Evolutionary conservation across 2,888 invertebrate species (phyloP), one percentile per base, ranked within the genome.

Genomic region (Deilephila elpenor): DNA sequence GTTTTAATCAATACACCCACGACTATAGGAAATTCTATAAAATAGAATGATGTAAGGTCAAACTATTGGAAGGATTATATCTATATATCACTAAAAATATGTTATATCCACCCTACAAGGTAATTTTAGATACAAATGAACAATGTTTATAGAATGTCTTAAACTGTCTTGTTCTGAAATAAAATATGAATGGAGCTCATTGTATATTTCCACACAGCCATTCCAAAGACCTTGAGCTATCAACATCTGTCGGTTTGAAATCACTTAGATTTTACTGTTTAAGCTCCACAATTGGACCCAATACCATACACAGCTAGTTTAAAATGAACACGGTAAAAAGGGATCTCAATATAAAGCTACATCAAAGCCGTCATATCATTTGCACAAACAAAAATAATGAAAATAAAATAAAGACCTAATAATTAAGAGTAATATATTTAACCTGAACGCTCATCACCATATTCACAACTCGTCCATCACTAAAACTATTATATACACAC

Each of bases 381-480:
- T 91, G 92, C 91, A 88, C 88, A 91, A 91, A 87, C 77, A 82
- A 82, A 91, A 91, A 91, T 44, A 73, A 67, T 67, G 64, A 64
- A 59, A 73, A 64, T 8, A 72, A 64, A 72, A 62, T 53, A 67
- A 73, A 71, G 59, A 59, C 64, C 64, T 73, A 73, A 64, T 72
- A n/a, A n/a, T 64, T 73, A 67, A 64, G 77, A 78, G 78, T 44
- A 67, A 71, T 71, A 34, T 59, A 59, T 59, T 59, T 71, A 59
- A 59, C 56, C 56, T 56, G 56, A 44, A 56, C 59, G 59, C 17
- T 20, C 34, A 29, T 59, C 56, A 56, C 59, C 59, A 34, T 71
- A 64, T 72, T 62, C 72, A 67, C 67, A 67, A 37, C 64, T 56
- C 37, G 71, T 73, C 74, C 75, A 74, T 67, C 59, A 64, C 74